Percentiles rank a stretch among this genome's conserved stretches.
Conservation (phyloP, 2,797 vertebrate genomes). For the Sebastiscus albofasciatus region DNA sequence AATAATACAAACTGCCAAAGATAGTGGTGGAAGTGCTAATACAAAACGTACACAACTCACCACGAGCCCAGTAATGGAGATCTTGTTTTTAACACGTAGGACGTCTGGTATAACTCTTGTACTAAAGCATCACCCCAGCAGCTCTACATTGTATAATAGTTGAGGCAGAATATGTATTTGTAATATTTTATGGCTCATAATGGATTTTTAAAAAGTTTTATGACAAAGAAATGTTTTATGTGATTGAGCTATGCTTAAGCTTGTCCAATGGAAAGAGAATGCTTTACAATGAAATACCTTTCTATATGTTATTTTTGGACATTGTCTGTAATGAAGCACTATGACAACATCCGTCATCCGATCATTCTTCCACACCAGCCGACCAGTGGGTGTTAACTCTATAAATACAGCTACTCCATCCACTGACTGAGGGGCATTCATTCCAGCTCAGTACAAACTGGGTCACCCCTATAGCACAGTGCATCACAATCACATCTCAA, state of each 20-base stretch:
- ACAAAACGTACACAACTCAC: slow-evolving; percentile 31
- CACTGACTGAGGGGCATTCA: background rate
- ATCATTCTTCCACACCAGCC: background rate
- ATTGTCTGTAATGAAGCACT: slow-evolving; percentile 48
- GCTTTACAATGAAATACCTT: slow-evolving; percentile 56
- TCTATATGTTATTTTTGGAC: slow-evolving; percentile 50
- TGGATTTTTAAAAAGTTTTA: slow-evolving; percentile 60
- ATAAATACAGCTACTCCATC: background rate
- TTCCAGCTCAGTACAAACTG: background rate
- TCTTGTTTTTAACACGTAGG: slow-evolving; percentile 37
- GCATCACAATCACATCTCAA: background rate
- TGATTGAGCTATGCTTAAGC: slow-evolving; percentile 57
- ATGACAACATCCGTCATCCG: background rate
- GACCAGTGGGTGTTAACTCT: background rate
- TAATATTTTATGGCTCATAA: slow-evolving; percentile 58
- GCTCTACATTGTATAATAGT: slow-evolving; percentile 58
- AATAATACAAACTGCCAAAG: slow-evolving; percentile 77
- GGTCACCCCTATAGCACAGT: background rate
- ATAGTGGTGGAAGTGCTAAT: slow-evolving; percentile 46
- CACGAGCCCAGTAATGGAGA: slow-evolving; percentile 13
- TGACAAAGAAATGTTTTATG: slow-evolving; percentile 56
- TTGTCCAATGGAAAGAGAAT: slow-evolving; percentile 53
- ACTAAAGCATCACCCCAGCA: slow-evolving; percentile 25
- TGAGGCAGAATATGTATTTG: slow-evolving; percentile 53
- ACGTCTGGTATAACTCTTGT: slow-evolving; percentile 19